phyloP scores from a whole-genome alignment of 2,888 invertebrate genomes.

The Peribatodes rhomboidaria region DNA sequence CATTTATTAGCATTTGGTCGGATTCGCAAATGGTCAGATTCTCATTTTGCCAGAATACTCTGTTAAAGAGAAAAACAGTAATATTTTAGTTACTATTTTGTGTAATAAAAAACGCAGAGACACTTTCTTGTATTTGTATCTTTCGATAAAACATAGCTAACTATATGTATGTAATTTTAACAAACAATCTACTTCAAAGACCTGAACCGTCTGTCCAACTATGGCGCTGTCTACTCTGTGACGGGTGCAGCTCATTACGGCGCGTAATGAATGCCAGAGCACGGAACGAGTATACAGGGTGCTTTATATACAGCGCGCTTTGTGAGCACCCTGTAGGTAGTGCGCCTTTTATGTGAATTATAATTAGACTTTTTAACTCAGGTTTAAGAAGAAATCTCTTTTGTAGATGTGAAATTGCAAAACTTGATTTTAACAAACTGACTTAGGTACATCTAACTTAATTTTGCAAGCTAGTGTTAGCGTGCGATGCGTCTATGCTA shows the following conservation, averaged over 20 bases:
- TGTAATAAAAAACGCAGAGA: too few species aligned
- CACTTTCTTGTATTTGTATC: too few species aligned
- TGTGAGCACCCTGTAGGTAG: constrained; percentile 50
- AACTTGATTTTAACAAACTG: neutral
- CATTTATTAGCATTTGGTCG: too few species aligned
- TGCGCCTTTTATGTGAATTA: neutral
- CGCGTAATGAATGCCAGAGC: constrained; percentile 74
- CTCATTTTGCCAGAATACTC: too few species aligned
- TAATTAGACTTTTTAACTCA: neutral
- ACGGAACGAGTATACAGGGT: constrained; percentile 55
- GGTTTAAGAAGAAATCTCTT: neutral
- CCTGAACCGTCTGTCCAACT: constrained; percentile 24
- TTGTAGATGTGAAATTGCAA: too few species aligned
- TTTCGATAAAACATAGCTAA: too few species aligned
- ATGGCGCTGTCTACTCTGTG: constrained; percentile 49
- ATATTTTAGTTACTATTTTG: too few species aligned
- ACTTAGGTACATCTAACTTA: too few species aligned
- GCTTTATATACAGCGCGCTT: constrained; percentile 39
- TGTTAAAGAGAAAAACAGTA: too few species aligned
- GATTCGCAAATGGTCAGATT: too few species aligned
- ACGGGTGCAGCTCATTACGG: constrained; percentile 70
- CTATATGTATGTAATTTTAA: neutral
- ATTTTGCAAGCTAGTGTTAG: too few species aligned
- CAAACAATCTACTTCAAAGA: neutral
- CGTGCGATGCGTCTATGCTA: neutral